These are phyloP conservation scores for Brachionus manjavacas DNA, from an alignment of 1,140 invertebrate genomes.

Conservation along the genomic window DNA sequence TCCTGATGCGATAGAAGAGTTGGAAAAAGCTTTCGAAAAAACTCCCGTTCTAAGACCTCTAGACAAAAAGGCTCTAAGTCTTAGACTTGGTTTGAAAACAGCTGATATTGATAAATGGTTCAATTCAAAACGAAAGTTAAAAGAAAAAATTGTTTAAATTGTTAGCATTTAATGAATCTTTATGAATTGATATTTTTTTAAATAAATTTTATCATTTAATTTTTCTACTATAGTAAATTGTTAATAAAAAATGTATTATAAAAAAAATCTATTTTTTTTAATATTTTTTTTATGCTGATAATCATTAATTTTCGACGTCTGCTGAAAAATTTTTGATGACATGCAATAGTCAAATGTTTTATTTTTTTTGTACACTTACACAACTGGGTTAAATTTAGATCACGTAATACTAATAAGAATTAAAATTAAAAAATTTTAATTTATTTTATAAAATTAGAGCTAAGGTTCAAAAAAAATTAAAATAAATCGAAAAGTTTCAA, in stretches of 20 bases:
- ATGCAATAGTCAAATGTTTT: too few relatives aligned
- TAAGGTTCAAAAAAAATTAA: too few relatives aligned
- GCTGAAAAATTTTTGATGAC: too few relatives aligned
- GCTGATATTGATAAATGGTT: conserved; percentile 25
- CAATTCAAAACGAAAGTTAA: conserved; percentile 28
- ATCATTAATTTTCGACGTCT: too few relatives aligned
- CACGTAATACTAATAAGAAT: too few relatives aligned
- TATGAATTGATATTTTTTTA: neutral
- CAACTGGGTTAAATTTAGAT: too few relatives aligned
- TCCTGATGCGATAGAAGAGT: neutral
- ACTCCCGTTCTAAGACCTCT: neutral
- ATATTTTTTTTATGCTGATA: neutral
- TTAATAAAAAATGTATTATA: neutral
- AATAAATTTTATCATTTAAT: conserved; percentile 8
- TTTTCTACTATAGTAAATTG: neutral
- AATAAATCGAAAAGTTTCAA: too few relatives aligned
- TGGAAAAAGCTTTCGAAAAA: conserved; percentile 25
- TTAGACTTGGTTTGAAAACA: conserved; percentile 23
- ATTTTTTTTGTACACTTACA: too few relatives aligned
- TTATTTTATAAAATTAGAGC: too few relatives aligned
- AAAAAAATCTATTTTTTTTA: neutral
- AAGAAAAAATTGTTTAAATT: neutral
- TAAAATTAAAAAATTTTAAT: too few relatives aligned
- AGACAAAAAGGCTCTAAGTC: conserved; percentile 7
- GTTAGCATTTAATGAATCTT: neutral